Percentiles rank a stretch among this genome's conserved stretches.
Evolutionary conservation across 2,797 vertebrate species (phyloP).

Genomic region (Epinephelus awoara): DNA sequence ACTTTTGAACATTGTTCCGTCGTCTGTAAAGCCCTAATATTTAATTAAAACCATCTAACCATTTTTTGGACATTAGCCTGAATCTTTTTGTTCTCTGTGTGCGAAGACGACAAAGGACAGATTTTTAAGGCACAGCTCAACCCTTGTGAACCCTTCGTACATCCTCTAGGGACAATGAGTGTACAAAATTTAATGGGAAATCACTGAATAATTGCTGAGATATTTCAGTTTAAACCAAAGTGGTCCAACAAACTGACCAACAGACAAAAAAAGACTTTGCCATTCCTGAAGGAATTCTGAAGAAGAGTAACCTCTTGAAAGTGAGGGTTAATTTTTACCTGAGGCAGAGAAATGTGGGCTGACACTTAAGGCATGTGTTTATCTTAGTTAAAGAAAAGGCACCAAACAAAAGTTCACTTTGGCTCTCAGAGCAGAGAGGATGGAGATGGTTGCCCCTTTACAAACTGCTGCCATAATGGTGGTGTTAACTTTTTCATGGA

Average conservation of each 20-base stretch:
- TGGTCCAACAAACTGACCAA: no score
- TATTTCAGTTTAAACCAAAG: neutral
- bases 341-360: neutral
- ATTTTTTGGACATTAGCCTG: no score
- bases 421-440: neutral
- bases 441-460: neutral
- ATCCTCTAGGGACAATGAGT: no score
- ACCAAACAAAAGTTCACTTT: neutral
- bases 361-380: neutral
- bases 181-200: no score
- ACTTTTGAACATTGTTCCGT: no score
- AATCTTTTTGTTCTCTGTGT: no score
- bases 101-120: no score
- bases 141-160: no score
- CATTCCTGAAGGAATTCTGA: neutral
- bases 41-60: no score
- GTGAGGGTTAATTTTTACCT: neutral
- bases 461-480: rapidly evolving
- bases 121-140: no score
- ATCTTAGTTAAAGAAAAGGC: neutral
- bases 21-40: no score
- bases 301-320: neutral
- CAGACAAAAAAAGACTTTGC: neutral
- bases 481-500: neutral
- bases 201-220: no score